Evolutionary conservation across 2,888 invertebrate species (phyloP).

Genomic region (Allophyes oxyacanthae): DNA sequence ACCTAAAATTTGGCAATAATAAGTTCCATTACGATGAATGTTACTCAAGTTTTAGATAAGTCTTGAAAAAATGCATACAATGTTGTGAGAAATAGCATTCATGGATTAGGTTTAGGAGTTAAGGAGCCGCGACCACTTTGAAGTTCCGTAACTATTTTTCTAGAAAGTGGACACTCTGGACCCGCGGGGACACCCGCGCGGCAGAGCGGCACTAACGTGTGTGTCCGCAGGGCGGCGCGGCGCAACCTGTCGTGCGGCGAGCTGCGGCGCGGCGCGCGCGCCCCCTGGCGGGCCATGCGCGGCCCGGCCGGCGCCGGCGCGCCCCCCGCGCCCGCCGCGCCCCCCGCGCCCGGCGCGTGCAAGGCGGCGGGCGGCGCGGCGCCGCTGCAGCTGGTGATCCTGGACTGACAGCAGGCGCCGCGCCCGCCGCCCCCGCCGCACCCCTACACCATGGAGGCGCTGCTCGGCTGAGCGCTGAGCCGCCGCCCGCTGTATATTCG

Average conservation of each 20-base stretch:
- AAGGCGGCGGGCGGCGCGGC: slow-evolving; percentile 87
- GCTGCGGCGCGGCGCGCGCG: slow-evolving; percentile 81
- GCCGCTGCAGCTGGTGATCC: slow-evolving; percentile 92
- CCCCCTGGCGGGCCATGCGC: slow-evolving; percentile 89
- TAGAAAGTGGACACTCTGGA: too few species aligned
- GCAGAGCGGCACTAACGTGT: slow-evolving; percentile 1
- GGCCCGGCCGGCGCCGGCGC: slow-evolving; percentile 92
- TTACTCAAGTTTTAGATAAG: too few species aligned
- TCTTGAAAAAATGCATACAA: too few species aligned
- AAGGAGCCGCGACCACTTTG: too few species aligned
- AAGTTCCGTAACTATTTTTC: too few species aligned
- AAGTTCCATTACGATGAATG: too few species aligned
- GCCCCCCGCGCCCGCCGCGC: slow-evolving; percentile 74
- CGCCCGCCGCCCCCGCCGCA: slow-evolving; percentile 84
- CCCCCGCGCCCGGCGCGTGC: too few species aligned
- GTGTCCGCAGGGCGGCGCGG: slow-evolving; percentile 92
- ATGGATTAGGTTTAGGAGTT: too few species aligned
- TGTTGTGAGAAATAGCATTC: too few species aligned
- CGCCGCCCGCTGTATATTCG: slow-evolving; percentile 73
- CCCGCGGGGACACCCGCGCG: too few species aligned
- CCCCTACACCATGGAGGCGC: slow-evolving; percentile 91
- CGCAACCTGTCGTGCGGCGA: slow-evolving; percentile 93
- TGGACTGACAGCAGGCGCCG: slow-evolving; percentile 91
- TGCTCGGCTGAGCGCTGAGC: slow-evolving; percentile 86
- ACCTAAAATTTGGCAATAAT: too few species aligned